These are phyloP conservation scores for Agonopterix arenella DNA, from an alignment of 2,888 invertebrate species.

Conservation along the genomic window DNA sequence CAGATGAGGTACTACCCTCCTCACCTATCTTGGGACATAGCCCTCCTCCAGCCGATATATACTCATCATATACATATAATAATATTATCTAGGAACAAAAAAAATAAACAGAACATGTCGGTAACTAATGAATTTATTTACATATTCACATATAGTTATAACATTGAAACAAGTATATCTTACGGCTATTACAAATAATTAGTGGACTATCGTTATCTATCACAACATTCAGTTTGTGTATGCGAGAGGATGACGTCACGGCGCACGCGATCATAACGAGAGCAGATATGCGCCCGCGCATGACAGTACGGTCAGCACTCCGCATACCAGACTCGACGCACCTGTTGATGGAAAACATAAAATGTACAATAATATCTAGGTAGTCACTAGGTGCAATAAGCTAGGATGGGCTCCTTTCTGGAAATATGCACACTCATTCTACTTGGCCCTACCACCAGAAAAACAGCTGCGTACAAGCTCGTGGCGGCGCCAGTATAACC, in stretches of 20 bases:
- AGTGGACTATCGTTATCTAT: slow-evolving; percentile 54
- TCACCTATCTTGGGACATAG: too few relatives aligned
- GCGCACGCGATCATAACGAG: slow-evolving; percentile 29
- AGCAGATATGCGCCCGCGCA: not conserved
- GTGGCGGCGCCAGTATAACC: too few relatives aligned
- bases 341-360: not conserved
- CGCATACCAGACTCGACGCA: slow-evolving; percentile 10
- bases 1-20: too few relatives aligned
- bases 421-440: too few relatives aligned
- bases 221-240: slow-evolving; percentile 70
- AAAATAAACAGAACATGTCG: slow-evolving; percentile 24
- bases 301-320: slow-evolving; percentile 10
- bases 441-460: too few relatives aligned
- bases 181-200: slow-evolving; percentile 51
- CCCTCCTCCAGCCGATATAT: too few relatives aligned
- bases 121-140: slow-evolving; percentile 73
- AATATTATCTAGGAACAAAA: too few relatives aligned
- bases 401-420: too few relatives aligned
- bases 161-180: slow-evolving; percentile 63
- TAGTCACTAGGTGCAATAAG: too few relatives aligned
- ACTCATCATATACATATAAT: too few relatives aligned
- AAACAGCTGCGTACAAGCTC: too few relatives aligned
- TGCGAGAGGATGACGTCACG: slow-evolving; percentile 11
- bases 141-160: slow-evolving; percentile 71
- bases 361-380: too few relatives aligned